Base-by-base conservation (phyloP, 2,888 invertebrate species). In the Odontocerum albicorne region DNA sequence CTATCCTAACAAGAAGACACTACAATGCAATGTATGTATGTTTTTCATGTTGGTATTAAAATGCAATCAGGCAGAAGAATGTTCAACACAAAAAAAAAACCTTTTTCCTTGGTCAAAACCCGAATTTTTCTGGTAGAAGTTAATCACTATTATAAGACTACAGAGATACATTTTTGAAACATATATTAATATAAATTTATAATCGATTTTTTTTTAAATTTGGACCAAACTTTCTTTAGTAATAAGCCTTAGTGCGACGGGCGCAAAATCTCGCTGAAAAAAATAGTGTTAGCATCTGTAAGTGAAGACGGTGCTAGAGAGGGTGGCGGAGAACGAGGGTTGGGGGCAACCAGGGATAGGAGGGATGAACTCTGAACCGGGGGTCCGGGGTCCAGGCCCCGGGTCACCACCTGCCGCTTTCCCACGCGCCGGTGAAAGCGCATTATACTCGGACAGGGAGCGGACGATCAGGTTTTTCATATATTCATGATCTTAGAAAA, bases 401-500 rank as follows among this genome's bases (percentile, higher is more conserved):
- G 33, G n/a, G n/a, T n/a, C 10, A 3, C 3, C 40, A 40, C 40
- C 40, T 40, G 40, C 3, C 13, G 20, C 4, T 40, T 56, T 58
- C 61, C 32, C 58, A 58, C 58, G 55, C 49, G 38, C 47, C 44
- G 46, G 38, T 47, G 61, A 57, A 60, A 61, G 61, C 58, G 58
- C 58, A 61, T 61, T 61, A 61, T 58, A 55, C 58, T n/a, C 33
- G 10, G 27, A n/a, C n/a, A n/a, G n/a, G n/a, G n/a, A n/a, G n/a
- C n/a, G n/a, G n/a, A n/a, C n/a, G n/a, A n/a, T n/a, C n/a, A n/a
- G n/a, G n/a, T n/a, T n/a, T n/a, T n/a, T n/a, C n/a, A n/a, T n/a
- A n/a, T n/a, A n/a, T n/a, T n/a, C n/a, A n/a, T n/a, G n/a, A n/a
- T n/a, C n/a, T n/a, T n/a, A n/a, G n/a, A n/a, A n/a, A n/a, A n/a